Conservation (phyloP, 37 sponge, comb jelly and placozoan genomes). For the Aplysina aerophoba region DNA sequence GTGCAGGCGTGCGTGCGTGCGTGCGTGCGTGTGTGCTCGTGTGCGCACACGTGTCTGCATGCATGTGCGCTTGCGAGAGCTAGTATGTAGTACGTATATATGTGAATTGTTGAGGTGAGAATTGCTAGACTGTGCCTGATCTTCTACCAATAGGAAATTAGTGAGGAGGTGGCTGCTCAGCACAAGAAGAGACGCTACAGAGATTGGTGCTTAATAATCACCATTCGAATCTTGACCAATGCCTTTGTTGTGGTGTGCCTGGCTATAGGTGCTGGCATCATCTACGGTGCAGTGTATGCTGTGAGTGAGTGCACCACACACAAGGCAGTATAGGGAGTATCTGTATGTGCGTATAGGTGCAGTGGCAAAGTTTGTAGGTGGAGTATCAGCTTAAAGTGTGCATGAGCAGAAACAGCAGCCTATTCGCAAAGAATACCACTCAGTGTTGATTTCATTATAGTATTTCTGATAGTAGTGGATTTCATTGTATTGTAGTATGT, state of each 20-base stretch:
- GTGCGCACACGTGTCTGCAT: neutral
- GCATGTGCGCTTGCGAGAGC: neutral
- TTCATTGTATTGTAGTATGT: no score
- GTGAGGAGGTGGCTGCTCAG: conserved; percentile 48
- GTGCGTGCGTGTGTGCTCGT: neutral
- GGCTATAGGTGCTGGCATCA: conserved; percentile 54
- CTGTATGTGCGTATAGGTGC: no score
- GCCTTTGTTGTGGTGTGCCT: conserved; percentile 65
- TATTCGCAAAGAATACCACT: no score
- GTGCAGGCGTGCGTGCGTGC: neutral
- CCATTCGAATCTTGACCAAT: conserved; percentile 72
- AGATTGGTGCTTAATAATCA: conserved; percentile 44
- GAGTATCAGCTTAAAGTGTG: no score
- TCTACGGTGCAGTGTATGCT: conserved; percentile 55
- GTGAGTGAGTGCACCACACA: conserved; percentile 4
- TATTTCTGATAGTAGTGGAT: no score
- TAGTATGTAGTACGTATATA: no score
- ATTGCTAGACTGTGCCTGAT: no score
- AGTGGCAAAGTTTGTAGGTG: no score
- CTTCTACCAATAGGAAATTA: conserved; percentile 56
- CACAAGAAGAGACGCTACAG: conserved; percentile 37
- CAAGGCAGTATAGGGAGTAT: neutral
- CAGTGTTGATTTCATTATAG: no score
- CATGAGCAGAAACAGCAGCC: no score
- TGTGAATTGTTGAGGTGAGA: no score